A percentile compares a stretch with the other conserved stretches of the same genome.
Conservation (phyloP, 1,140 invertebrate genomes). For the Bilobella aurantiaca region DNA sequence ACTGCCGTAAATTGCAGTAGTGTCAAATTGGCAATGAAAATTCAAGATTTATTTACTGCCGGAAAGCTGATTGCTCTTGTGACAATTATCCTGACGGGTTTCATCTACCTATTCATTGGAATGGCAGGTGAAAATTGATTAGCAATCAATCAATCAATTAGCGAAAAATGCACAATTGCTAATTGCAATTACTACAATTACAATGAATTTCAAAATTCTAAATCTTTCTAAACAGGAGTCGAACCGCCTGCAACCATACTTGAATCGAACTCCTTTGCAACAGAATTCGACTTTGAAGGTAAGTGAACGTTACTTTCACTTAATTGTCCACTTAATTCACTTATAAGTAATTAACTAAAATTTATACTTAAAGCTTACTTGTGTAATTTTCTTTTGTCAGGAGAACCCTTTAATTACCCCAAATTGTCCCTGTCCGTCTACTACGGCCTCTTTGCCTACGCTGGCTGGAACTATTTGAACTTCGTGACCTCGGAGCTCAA, state of each 20-base stretch:
- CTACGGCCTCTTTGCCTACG: slow-evolving; percentile 92
- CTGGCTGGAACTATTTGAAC: slow-evolving; percentile 69
- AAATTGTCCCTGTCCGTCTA: slow-evolving; percentile 74
- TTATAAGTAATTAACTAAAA: no score
- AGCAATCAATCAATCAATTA: no score
- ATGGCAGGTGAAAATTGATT: slow-evolving; percentile 12
- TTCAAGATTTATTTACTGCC: slow-evolving; percentile 79
- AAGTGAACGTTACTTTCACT: neutral
- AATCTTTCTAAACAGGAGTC: neutral
- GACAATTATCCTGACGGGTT: slow-evolving; percentile 69
- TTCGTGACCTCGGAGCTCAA: slow-evolving; percentile 89
- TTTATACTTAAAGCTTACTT: neutral
- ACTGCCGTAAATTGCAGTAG: slow-evolving; percentile 80
- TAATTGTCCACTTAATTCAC: neutral
- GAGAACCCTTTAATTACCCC: slow-evolving; percentile 5
- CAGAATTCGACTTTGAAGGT: slow-evolving; percentile 22
- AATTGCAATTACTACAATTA: no score
- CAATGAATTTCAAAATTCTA: neutral
- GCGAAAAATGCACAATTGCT: no score
- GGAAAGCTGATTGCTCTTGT: slow-evolving; percentile 75
- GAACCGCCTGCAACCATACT: neutral
- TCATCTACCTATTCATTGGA: slow-evolving; percentile 59
- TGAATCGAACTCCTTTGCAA: slow-evolving; percentile 15
- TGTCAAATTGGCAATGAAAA: slow-evolving; percentile 76
- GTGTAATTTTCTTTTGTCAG: slow-evolving; percentile 9